phyloP scores from a whole-genome alignment of 2,113 vertebrate species.

The Mesoclemmys tuberculata region DNA sequence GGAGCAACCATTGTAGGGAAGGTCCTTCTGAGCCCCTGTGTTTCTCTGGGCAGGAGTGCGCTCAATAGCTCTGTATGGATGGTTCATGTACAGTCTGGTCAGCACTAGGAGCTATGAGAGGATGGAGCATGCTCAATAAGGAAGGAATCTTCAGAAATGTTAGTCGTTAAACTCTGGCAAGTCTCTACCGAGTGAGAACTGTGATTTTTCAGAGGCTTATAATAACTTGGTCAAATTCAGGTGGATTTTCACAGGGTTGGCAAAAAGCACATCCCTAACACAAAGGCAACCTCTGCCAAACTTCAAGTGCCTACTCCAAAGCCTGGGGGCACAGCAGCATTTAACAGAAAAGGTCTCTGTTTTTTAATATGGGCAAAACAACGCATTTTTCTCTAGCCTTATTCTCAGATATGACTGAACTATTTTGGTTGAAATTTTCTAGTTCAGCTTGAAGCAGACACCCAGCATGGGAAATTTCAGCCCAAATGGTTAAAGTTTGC shows the following conservation, averaged over 20 bases:
- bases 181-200: not conserved
- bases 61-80: not conserved
- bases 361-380: not conserved
- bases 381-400: not conserved
- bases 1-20: not conserved
- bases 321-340: not conserved
- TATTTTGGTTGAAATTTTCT: not conserved
- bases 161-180: not conserved
- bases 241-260: not conserved
- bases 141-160: not conserved
- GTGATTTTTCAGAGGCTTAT: not conserved
- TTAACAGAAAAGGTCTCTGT: not conserved
- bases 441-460: not conserved
- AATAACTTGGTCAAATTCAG: not conserved
- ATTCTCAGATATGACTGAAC: not conserved
- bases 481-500: not conserved
- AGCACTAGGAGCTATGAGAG: not conserved
- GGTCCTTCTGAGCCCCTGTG: not conserved
- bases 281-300: not conserved
- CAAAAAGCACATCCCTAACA: not conserved
- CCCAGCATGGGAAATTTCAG: not conserved
- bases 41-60: not conserved
- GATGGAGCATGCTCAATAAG: not conserved
- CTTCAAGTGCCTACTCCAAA: not conserved
- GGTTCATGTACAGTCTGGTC: not conserved